Conservation (phyloP, 2,888 invertebrate species). For the Trachelus iudaicus region DNA sequence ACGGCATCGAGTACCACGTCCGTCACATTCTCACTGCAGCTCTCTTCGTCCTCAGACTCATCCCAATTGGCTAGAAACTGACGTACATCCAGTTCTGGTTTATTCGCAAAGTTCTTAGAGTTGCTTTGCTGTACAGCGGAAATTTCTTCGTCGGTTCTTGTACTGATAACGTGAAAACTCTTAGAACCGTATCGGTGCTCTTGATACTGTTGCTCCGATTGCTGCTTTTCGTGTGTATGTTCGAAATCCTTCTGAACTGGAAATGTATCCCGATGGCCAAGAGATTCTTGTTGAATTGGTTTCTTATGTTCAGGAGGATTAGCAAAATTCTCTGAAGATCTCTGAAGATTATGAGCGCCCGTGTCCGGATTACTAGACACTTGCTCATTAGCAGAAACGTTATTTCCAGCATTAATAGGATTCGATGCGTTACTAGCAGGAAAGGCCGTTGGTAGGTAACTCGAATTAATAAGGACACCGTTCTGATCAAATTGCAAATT, state of each 20-base stretch:
- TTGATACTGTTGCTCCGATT: conserved; percentile 11
- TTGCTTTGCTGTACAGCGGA: conserved; percentile 20
- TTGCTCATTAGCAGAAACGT: conserved; percentile 32
- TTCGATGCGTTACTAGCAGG: neutral
- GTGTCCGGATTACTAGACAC: neutral
- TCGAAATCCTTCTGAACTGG: conserved; percentile 7
- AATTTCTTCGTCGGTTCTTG: neutral
- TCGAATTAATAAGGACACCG: conserved; percentile 59
- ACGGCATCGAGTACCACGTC: conserved; percentile 38
- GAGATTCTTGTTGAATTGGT: conserved; percentile 20
- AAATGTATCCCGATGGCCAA: conserved; percentile 11
- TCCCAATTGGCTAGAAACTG: conserved; percentile 64
- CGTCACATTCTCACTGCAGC: conserved; percentile 37
- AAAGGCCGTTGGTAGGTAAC: conserved; percentile 39
- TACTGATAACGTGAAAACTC: neutral
- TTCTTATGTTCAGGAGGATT: conserved; percentile 19
- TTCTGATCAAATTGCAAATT: conserved; percentile 63
- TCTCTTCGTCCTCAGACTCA: conserved; percentile 61
- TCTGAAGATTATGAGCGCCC: conserved; percentile 7
- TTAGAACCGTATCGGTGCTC: conserved; percentile 14
- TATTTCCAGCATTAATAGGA: neutral
- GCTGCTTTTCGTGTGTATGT: neutral
- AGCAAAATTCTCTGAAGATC: conserved; percentile 4
- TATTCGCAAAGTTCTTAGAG: conserved; percentile 51
- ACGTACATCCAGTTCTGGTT: conserved; percentile 60